A percentile compares a stretch with the other conserved stretches of the same genome.
phyloP scores from a whole-genome alignment of 2,888 invertebrate genomes.

The Tuta absoluta region DNA sequence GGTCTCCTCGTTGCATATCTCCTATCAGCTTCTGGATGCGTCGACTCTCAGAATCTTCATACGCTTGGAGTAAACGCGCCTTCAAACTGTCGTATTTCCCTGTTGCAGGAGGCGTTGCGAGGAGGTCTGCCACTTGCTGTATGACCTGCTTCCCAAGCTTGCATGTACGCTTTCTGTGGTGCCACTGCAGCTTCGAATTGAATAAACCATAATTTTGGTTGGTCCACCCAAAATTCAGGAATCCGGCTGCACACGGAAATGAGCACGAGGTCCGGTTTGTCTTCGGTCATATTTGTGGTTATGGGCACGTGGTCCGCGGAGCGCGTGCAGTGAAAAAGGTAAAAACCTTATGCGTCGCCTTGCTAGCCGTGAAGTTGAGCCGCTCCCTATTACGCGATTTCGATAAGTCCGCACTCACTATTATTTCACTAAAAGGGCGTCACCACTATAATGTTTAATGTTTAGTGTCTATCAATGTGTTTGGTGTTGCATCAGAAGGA shows the following conservation, averaged over 20 bases:
- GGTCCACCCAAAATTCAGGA: conserved; percentile 38
- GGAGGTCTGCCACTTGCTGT: conserved; percentile 36
- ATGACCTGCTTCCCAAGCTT: conserved; percentile 37
- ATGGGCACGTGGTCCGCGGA: neutral
- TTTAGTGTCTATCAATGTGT: no score
- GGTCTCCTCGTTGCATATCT: conserved; percentile 34
- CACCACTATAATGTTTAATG: no score
- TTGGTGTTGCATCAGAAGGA: no score
- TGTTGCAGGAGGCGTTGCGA: conserved; percentile 28
- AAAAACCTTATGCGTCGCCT: neutral
- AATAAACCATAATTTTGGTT: conserved; percentile 37
- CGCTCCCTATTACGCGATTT: neutral
- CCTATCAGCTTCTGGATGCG: conserved; percentile 31
- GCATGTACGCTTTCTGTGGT: conserved; percentile 30
- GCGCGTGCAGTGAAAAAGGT: neutral
- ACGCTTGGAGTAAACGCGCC: conserved; percentile 26
- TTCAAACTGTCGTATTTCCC: conserved; percentile 31
- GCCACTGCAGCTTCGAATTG: conserved; percentile 31
- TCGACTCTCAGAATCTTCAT: conserved; percentile 31
- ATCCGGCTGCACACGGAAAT: conserved; percentile 5
- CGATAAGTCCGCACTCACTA: neutral
- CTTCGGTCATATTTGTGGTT: neutral
- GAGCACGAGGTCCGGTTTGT: neutral
- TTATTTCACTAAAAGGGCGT: neutral
- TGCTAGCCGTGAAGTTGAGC: neutral